Evolutionary conservation across 2,797 vertebrate genomes (phyloP).

Genomic region (Valencia hispanica): DNA sequence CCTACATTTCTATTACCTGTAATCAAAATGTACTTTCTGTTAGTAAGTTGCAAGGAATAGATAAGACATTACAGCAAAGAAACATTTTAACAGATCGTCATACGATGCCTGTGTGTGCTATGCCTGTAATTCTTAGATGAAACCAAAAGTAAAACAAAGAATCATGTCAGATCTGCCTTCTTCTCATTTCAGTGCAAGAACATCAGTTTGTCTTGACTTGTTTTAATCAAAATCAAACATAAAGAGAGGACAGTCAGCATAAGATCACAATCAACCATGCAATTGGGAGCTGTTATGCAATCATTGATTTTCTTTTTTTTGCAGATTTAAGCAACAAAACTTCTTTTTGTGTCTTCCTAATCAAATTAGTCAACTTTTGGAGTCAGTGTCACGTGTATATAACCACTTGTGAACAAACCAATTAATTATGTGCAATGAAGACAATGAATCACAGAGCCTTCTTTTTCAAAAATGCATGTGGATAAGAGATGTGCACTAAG

Average conservation of each 20-base stretch:
- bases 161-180: slow-evolving; percentile 13
- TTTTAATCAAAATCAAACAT: slow-evolving; percentile 16
- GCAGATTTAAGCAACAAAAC: slow-evolving; percentile 19
- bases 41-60: slow-evolving; percentile 2
- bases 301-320: slow-evolving; percentile 5
- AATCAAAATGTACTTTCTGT: slow-evolving; percentile 18
- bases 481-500: no score
- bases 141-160: slow-evolving; percentile 5
- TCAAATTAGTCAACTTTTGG: slow-evolving; percentile 24
- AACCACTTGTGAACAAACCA: slow-evolving; percentile 13
- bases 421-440: slow-evolving; percentile 7
- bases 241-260: slow-evolving; percentile 12
- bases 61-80: slow-evolving; percentile 5
- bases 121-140: background rate
- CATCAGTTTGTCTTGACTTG: slow-evolving; percentile 7
- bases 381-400: slow-evolving; percentile 1
- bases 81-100: slow-evolving; percentile 10
- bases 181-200: background rate
- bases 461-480: no score
- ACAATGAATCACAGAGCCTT: slow-evolving; percentile 3
- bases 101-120: background rate
- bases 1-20: slow-evolving; percentile 8
- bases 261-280: slow-evolving; percentile 27
- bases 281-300: slow-evolving; percentile 31
- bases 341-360: slow-evolving; percentile 30